Percentiles rank a stretch among this genome's conserved stretches.
Conservation (phyloP, 2,888 invertebrate genomes). For the Margaritifera margaritifera region DNA sequence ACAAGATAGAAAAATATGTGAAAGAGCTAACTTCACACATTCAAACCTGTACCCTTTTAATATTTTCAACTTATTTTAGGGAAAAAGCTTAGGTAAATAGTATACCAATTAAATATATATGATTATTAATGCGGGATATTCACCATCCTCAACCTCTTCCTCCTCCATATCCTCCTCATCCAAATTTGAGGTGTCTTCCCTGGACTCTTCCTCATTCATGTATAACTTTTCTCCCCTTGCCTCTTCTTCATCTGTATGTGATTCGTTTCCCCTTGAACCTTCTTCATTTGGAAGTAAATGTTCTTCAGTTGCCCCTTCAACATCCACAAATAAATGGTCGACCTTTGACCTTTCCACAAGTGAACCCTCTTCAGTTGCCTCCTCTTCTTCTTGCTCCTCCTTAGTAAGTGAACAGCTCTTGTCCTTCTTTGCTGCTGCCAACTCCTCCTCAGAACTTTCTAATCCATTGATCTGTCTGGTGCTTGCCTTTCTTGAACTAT, state of each 20-base stretch:
- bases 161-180: slow-evolving; percentile 17
- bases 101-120: no score
- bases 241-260: slow-evolving; percentile 13
- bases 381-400: slow-evolving; percentile 11
- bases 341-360: slow-evolving; percentile 1
- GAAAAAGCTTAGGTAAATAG: no score
- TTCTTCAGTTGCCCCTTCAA: no score
- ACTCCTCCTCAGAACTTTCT: slow-evolving; percentile 7
- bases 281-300: no score
- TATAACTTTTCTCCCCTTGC: no score
- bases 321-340: no score
- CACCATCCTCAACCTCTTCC: slow-evolving; percentile 23
- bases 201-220: no score
- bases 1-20: no score
- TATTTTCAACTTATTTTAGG: no score
- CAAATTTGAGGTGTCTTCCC: background rate
- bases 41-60: no score
- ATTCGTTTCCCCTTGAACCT: slow-evolving; percentile 3
- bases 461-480: background rate
- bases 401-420: slow-evolving; percentile 4
- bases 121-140: no score
- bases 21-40: no score
- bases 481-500: background rate
- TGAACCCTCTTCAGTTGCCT: background rate
- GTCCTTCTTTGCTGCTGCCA: background rate